phyloP scores from a whole-genome alignment of 1,140 invertebrate genomes.

The Pseudomyrmex sp. region DNA sequence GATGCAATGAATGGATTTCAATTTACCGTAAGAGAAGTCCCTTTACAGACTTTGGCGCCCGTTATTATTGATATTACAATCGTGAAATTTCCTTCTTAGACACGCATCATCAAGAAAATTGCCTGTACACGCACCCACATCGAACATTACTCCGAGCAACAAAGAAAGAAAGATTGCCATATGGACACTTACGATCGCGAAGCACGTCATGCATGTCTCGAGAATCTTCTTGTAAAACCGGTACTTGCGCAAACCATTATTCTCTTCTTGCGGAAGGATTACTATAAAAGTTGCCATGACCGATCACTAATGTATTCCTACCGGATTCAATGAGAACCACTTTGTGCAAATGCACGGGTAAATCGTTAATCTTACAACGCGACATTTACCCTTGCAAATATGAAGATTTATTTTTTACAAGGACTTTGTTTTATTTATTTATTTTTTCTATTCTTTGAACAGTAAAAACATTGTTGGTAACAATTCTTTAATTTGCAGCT shows the following conservation, averaged over 20 bases:
- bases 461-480: not conserved
- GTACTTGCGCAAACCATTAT: constrained; percentile 35
- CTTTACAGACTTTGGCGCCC: constrained; percentile 13
- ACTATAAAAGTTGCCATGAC: constrained; percentile 54
- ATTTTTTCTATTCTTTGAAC: too few relatives aligned
- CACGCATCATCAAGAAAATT: constrained; percentile 48
- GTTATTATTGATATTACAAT: constrained; percentile 45
- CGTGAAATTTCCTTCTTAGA: constrained; percentile 44
- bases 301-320: constrained; percentile 30
- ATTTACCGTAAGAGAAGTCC: constrained; percentile 19
- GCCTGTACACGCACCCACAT: constrained; percentile 25
- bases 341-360: not conserved
- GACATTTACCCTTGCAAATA: constrained; percentile 27
- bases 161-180: constrained; percentile 34
- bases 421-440: not conserved
- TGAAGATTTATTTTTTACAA: not conserved
- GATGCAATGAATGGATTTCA: not conserved
- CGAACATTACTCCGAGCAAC: constrained; percentile 15
- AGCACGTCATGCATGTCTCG: constrained; percentile 57
- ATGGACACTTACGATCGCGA: constrained; percentile 58
- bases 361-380: not conserved
- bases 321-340: constrained; percentile 34
- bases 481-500: not conserved
- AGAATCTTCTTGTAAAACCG: constrained; percentile 55
- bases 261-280: not conserved